Conservation (phyloP, 30 jellyfish, hydroid and myxozoan species). For the Aurelia sp. region DNA sequence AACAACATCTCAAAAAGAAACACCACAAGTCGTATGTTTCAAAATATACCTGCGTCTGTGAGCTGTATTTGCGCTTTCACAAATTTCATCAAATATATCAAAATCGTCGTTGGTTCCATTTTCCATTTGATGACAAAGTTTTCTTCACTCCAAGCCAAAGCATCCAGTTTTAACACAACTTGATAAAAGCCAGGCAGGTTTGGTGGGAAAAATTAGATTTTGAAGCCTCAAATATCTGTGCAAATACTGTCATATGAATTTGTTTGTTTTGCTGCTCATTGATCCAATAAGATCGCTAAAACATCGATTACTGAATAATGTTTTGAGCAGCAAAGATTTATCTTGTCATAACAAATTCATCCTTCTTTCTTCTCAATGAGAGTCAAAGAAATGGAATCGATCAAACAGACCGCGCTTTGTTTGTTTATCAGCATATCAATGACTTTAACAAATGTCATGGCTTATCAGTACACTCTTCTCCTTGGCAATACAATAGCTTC, state of each 20-base stretch:
- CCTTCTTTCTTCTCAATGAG: conserved; percentile 18
- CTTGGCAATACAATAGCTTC: no score
- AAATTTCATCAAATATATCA: conserved; percentile 57
- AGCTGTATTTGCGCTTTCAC: conserved; percentile 44
- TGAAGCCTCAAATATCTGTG: no score
- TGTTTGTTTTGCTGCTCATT: background rate
- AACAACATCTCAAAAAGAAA: no score
- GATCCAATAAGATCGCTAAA: conserved; percentile 29
- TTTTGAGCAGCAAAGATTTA: conserved; percentile 21
- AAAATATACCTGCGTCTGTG: conserved; percentile 63
- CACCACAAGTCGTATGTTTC: background rate
- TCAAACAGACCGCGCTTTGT: conserved; percentile 63
- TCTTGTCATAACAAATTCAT: conserved; percentile 7
- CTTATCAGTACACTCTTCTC: background rate
- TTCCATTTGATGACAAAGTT: conserved; percentile 39
- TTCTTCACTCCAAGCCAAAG: background rate
- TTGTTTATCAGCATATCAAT: conserved; percentile 11
- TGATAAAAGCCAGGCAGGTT: no score
- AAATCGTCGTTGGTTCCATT: conserved; percentile 51
- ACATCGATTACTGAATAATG: conserved; percentile 23
- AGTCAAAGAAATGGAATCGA: conserved; percentile 1
- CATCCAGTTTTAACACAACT: background rate
- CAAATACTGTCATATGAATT: background rate
- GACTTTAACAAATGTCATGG: background rate
- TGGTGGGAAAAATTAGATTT: no score